phyloP scores from a whole-genome alignment of 2,888 invertebrate species.

The Clepsis dumicolana region DNA sequence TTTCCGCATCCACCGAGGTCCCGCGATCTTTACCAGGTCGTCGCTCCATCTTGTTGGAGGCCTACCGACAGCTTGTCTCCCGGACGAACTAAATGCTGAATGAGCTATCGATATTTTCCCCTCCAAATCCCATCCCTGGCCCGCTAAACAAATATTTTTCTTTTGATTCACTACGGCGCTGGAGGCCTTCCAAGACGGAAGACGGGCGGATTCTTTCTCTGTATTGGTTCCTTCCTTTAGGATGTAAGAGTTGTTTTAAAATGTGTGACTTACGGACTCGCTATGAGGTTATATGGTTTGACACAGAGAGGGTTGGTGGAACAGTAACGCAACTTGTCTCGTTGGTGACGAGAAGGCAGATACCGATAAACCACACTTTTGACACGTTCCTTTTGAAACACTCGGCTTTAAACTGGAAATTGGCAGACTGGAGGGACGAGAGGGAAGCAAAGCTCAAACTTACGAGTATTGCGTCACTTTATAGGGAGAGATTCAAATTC shows the following conservation, averaged over 20 bases:
- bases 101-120: slow-evolving; percentile 13
- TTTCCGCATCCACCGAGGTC: too few species aligned
- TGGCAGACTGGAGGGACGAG: too few species aligned
- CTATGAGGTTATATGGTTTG: slow-evolving; percentile 36
- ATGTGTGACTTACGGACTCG: slow-evolving; percentile 44
- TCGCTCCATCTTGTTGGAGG: too few species aligned
- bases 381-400: too few species aligned
- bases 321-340: slow-evolving; percentile 23
- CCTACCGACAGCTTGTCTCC: too few species aligned
- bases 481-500: too few species aligned
- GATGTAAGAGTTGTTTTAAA: slow-evolving; percentile 54
- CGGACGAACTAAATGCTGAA: background rate
- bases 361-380: too few species aligned
- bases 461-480: too few species aligned
- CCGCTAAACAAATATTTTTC: slow-evolving; percentile 47
- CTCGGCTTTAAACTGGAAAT: too few species aligned
- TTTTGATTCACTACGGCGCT: slow-evolving; percentile 60
- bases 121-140: slow-evolving; percentile 9
- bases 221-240: slow-evolving; percentile 68
- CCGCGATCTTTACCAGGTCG: too few species aligned
- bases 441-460: too few species aligned
- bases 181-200: slow-evolving; percentile 66
- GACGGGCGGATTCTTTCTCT: slow-evolving; percentile 57
- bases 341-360: too few species aligned
- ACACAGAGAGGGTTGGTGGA: slow-evolving; percentile 1